A percentile compares a stretch with the other conserved stretches of the same genome.
Evolutionary conservation across 1,140 invertebrate species (phyloP).

Genomic region (Drosophila elegans): DNA sequence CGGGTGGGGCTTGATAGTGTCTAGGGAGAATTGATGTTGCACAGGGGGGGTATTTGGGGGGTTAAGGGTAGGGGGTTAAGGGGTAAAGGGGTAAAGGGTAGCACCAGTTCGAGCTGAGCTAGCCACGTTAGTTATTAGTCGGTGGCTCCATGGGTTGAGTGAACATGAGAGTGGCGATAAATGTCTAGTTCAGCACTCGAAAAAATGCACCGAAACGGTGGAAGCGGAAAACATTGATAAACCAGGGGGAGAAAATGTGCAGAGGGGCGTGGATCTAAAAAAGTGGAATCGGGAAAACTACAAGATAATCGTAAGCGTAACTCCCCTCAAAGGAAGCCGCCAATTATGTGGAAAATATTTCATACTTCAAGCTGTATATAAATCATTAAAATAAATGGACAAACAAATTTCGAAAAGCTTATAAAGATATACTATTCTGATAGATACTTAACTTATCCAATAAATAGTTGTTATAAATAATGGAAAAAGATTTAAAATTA

Average conservation of each 20-base stretch:
- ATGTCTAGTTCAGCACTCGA: slow-evolving; percentile 47
- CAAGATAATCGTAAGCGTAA: not conserved
- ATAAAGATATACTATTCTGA: too few species aligned
- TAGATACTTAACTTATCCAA: too few species aligned
- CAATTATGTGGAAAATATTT: not conserved
- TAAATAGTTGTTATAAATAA: too few species aligned
- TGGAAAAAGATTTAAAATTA: too few species aligned
- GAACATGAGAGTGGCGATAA: slow-evolving; percentile 51
- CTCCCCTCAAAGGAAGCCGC: not conserved
- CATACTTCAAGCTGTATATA: not conserved
- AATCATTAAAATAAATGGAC: not conserved
- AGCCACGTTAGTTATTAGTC: slow-evolving; percentile 73
- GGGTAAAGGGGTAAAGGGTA: not conserved
- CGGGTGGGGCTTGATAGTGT: slow-evolving; percentile 65
- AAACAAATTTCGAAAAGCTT: too few species aligned
- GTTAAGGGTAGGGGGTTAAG: not conserved
- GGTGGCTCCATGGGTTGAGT: slow-evolving; percentile 45
- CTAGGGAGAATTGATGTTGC: slow-evolving; percentile 45
- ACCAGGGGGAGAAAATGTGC: not conserved
- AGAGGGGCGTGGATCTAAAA: not conserved
- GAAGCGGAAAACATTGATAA: slow-evolving; percentile 40
- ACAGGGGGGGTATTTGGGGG: not conserved
- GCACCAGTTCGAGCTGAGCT: slow-evolving; percentile 32
- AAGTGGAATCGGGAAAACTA: not conserved
- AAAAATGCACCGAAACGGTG: slow-evolving; percentile 10